phyloP scores from a whole-genome alignment of 1,140 invertebrate species.

The Pogonus chalceus region DNA sequence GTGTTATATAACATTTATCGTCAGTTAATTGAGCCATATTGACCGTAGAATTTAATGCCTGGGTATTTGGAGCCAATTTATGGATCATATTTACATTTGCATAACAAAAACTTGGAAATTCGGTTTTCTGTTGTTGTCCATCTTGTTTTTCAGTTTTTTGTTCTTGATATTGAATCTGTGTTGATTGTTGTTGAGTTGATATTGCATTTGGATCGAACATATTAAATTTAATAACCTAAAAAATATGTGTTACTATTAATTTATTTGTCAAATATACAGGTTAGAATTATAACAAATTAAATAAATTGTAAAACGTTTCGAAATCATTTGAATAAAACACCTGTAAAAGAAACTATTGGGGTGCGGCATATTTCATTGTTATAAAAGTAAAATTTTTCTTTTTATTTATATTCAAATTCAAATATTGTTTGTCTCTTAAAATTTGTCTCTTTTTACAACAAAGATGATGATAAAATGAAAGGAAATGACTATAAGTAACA shows the following conservation, averaged over 20 bases:
- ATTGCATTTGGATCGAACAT: conserved; percentile 36
- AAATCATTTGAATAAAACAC: too few relatives aligned
- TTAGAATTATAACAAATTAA: too few relatives aligned
- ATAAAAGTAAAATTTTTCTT: background rate
- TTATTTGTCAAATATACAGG: too few relatives aligned
- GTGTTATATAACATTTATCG: conserved; percentile 60
- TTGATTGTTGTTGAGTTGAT: conserved; percentile 25
- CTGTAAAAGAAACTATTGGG: background rate
- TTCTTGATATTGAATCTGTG: conserved; percentile 19
- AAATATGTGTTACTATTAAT: too few relatives aligned
- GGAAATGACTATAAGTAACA: conserved; percentile 3
- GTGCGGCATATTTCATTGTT: background rate
- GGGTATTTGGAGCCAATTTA: conserved; percentile 40
- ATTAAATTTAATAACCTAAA: too few relatives aligned
- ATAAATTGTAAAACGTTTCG: too few relatives aligned
- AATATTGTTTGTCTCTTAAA: conserved; percentile 5
- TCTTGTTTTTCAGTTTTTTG: conserved; percentile 24
- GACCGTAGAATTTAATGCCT: conserved; percentile 41
- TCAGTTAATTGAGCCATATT: conserved; percentile 52
- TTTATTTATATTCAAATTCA: conserved; percentile 4
- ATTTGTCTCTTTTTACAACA: conserved; percentile 7
- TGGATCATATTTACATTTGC: conserved; percentile 57
- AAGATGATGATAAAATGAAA: conserved; percentile 7
- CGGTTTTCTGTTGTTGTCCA: conserved; percentile 29
- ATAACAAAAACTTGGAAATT: conserved; percentile 56